Base-by-base conservation (phyloP, 1,140 invertebrate genomes). In the Meloidogyne exigua region DNA sequence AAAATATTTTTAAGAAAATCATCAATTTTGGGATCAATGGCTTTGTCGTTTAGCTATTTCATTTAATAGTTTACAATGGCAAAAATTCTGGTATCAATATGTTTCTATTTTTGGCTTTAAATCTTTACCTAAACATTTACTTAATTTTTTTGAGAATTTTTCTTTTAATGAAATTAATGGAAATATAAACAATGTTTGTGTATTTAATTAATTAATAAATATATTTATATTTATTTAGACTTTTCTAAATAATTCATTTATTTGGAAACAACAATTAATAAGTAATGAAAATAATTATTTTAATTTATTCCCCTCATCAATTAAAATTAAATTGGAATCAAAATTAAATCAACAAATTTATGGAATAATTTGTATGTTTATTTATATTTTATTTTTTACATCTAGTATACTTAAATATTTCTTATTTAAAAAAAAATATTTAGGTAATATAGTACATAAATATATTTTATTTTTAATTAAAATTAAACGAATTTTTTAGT, bases 21-120 rank as follows among this genome's bases (percentile, higher is more conserved):
- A 15, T 18, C 71, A 73, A 32, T 65, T 73, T 57, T 73, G 71
- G 71, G 71, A 73, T 23, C 71, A 73, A 26, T 73, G 71, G 71
- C 71, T 73, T 32, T 73, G 71, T 36, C 44, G 28, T 36, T 63
- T 73, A 36, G 57, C 71, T 36, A 73, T 49, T 73, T 73, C 71
- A n/a, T 28, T 73, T 9, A 73, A 36, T n/a, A 21, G 12, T 9
- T n/a, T 23, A 5, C 71, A 73, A 73, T 73, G 71, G 71, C 71
- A 73, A 73, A 13, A 26, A 65, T 73, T 73, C 7, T 73, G 71
- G 71, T 23, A 36, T 32, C 57, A 32, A 42, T 73, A 73, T 32
- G 71, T 57, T 28, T 25, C 26, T 13, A 62, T 73, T 57, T 73
- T 73, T 65, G 71, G 71, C 9, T 65, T 73, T 11, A 57, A 73